Evolutionary conservation across 2,888 invertebrate species (phyloP), one percentile per base, ranked within the genome.

Genomic region (Choristoneura rosaceana): DNA sequence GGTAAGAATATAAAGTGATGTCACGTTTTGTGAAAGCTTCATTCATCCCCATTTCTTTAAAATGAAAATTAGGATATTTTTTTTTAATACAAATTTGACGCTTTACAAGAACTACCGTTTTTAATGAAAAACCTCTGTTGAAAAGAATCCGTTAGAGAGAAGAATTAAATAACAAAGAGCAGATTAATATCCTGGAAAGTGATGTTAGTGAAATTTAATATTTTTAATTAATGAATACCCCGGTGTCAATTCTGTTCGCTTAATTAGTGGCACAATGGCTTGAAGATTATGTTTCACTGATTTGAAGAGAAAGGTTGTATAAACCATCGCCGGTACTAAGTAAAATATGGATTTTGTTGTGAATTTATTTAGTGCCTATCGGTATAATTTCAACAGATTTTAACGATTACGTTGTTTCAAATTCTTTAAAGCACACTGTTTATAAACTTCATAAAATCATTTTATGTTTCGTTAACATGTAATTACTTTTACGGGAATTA

Each of bases 211-310:
- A 45, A 76, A 78, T 73, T 73, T 67, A 74, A 78, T 77, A 77
- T 73, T 61, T 41, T 64, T 69, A 69, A 64, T 73, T 64, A 73
- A 69, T 60, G 64, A 69, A 74, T 69, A 75, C 74, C 74, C 76
- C 65, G 75, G 82, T 80, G 76, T 82, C 80, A 75, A 80, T 82
- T 80, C 79, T 77, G 75, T 77, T 77, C 78, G 69, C 81, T 79
- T 83, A 85, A 86, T 87, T 85, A 86, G 78, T 80, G 79, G 80
- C 80, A 64, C 59, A 68, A 68, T 33, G 47, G 25, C 17, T 25
- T 25, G 14, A n/a, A 41, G 50, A 60, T 65, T 60, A 15, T 15
- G 33, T 65, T 59, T 65, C 58, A 15, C 15, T 7, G 50, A 7
- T n/a, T 45, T 69, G 14, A 45, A 34, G 25, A 25, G 41, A 55